Percentiles rank a stretch among this genome's conserved stretches.
Conservation (phyloP, 1,140 invertebrate species). For the Brachionus sp. region DNA sequence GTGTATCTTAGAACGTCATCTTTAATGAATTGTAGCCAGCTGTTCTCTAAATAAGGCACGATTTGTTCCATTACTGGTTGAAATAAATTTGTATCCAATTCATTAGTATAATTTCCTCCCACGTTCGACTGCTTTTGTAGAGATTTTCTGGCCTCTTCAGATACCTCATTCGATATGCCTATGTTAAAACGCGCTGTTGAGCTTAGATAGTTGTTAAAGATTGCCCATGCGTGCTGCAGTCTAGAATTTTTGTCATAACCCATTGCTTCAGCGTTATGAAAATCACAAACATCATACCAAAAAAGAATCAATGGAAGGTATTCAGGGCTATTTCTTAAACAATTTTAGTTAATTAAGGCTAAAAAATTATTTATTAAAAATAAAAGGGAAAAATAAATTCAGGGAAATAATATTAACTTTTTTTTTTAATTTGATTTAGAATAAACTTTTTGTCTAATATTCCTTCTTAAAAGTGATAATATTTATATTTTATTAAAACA, state of each 20-base stretch:
- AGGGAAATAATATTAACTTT: no score
- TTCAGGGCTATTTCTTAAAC: conserved; percentile 19
- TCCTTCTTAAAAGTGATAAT: no score
- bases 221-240: conserved; percentile 56
- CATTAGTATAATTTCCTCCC: neutral
- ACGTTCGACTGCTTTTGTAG: neutral
- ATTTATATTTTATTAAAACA: no score
- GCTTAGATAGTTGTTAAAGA: conserved; percentile 56
- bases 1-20: conserved; percentile 56
- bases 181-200: conserved; percentile 31
- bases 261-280: neutral
- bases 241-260: conserved; percentile 53
- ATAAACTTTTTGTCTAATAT: no score
- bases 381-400: no score
- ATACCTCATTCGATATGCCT: neutral
- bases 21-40: conserved; percentile 56
- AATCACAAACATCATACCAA: conserved; percentile 45
- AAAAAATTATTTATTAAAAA: no score
- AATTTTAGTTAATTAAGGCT: no score
- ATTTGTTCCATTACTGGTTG: conserved; percentile 48
- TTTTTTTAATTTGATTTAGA: no score
- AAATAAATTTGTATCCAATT: conserved; percentile 25
- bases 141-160: conserved; percentile 1
- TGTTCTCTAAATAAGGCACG: conserved; percentile 52
- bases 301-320: conserved; percentile 40